These are phyloP conservation scores for Poecilobothrus nobilitatus DNA, from an alignment of 2,888 invertebrate genomes.

Conservation along the genomic window DNA sequence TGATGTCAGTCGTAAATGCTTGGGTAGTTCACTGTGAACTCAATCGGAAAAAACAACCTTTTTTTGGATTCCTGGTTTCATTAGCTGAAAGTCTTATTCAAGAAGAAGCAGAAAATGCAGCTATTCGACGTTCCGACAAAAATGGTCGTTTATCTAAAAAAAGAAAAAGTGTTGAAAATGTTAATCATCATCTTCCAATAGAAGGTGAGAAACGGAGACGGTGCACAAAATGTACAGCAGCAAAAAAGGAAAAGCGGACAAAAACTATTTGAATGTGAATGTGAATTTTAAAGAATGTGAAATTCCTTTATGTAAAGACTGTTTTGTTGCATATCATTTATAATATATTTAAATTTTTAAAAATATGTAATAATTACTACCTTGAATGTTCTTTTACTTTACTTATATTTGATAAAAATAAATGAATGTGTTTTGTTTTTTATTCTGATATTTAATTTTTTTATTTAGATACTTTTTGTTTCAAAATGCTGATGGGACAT, in stretches of 20 bases:
- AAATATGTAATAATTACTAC: too few relatives aligned
- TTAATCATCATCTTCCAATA: background rate
- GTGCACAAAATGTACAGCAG: background rate
- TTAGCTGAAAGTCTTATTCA: conserved; percentile 14
- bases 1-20: conserved; percentile 19
- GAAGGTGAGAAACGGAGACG: background rate
- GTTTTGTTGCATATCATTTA: background rate
- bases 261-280: background rate
- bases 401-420: too few relatives aligned
- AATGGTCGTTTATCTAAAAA: conserved; percentile 8
- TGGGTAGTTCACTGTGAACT: conserved; percentile 16
- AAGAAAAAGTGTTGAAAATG: background rate
- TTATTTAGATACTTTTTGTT: too few relatives aligned
- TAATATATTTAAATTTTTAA: background rate
- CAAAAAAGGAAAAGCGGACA: background rate
- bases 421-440: too few relatives aligned
- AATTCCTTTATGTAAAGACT: background rate
- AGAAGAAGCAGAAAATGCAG: conserved; percentile 15
- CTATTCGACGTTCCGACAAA: conserved; percentile 16
- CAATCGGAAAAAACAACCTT: conserved; percentile 18
- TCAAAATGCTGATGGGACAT: too few relatives aligned
- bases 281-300: background rate
- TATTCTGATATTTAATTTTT: too few relatives aligned
- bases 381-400: too few relatives aligned
- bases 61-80: conserved; percentile 16